A percentile compares a stretch with the other conserved stretches of the same genome.
Conservation (phyloP, 2,113 vertebrate species). For the Oncorhynchus mykiss region DNA sequence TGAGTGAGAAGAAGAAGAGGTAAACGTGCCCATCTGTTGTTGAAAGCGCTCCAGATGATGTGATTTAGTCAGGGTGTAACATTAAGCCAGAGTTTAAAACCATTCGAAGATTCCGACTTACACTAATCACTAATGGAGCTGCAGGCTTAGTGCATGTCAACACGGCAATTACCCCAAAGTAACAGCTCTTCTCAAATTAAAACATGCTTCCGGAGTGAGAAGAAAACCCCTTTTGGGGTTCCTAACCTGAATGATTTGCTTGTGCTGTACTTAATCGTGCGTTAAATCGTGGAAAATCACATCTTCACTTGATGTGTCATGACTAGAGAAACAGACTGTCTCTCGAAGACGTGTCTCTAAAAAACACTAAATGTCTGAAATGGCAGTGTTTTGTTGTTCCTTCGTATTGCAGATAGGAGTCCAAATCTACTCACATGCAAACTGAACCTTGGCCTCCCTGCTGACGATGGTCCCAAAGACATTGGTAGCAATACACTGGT, state of each 20-base stretch:
- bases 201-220: not conserved
- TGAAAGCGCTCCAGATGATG: slow-evolving; percentile 17
- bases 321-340: too few species aligned
- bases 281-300: not conserved
- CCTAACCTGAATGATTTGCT: not conserved
- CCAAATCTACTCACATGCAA: slow-evolving; percentile 84
- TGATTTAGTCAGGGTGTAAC: slow-evolving; percentile 11
- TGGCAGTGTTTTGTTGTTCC: too few species aligned
- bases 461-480: slow-evolving; percentile 84
- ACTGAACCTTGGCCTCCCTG: slow-evolving; percentile 84
- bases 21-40: slow-evolving; percentile 4
- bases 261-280: not conserved
- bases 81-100: slow-evolving; percentile 20
- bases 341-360: too few species aligned
- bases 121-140: slow-evolving; percentile 14
- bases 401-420: too few species aligned
- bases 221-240: not conserved
- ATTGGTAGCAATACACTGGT: slow-evolving; percentile 89
- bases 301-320: too few species aligned
- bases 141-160: not conserved
- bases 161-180: not conserved
- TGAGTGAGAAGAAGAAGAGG: not conserved
- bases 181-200: not conserved
- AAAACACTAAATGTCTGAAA: too few species aligned
- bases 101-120: slow-evolving; percentile 23